Evolutionary conservation across 2,888 invertebrate genomes (phyloP), one percentile per base, ranked within the genome.

Genomic region (Rhorus exstirpatorius): DNA sequence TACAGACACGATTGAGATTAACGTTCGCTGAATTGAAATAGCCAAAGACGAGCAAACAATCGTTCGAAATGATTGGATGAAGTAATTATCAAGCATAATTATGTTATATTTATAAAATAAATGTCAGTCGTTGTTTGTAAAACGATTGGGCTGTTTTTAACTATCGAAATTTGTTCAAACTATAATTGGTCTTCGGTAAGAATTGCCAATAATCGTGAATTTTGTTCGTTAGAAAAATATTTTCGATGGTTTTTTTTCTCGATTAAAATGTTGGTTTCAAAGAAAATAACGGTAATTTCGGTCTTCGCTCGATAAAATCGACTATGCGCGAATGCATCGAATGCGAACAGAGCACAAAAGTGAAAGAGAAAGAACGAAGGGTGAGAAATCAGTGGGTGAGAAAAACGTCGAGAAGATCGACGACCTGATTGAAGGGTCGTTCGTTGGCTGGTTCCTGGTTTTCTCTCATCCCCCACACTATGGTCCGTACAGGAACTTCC

Each of bases 401-500:
- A 75, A 68, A 46, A 61, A 41, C 79, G 41, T 35, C 60, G 75
- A 58, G 53, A 76, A 80, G 76, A 79, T 83, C 75, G 75, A 79
- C 79, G 75, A 83, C 46, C 78, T 70, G 78, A 82, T 82, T 65
- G 78, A 82, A 82, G 70, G 70, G 81, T 78, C 55, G 68, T 60
- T 77, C 53, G 53, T 61, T 58, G 44, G 61, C 49, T 67, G 61
- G 77, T 81, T 63, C 21, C 61, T 68, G 46, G 61, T 53, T 67
- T 67, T 38, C 67, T 31, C 53, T 68, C 53, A 31, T 63, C 14
- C 60, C 41, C 58, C 67, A 2, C 44, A 17, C 55, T 24, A 55
- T 24, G 14, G 4, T 24, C 31, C 67, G 46, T 76, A 38, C 41
- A 63, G 74, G 51, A 41, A 74, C 53, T 63, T 63, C 63, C 74